These are phyloP conservation scores for Camelus dromedarius DNA, from an alignment of 2,113 vertebrate species.

Conservation along the genomic window DNA sequence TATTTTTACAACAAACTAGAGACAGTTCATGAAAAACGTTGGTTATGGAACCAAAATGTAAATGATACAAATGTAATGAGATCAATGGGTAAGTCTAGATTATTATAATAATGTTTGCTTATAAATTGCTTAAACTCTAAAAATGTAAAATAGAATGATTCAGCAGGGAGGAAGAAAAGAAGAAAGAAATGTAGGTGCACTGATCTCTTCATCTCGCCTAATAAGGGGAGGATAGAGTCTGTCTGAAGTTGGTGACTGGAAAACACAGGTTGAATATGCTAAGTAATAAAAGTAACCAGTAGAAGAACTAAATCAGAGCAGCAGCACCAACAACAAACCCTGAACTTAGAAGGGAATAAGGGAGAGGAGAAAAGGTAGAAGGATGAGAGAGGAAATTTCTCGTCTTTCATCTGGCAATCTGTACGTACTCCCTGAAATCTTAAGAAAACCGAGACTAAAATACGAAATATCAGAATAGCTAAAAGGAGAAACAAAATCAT, in stretches of 20 bases:
- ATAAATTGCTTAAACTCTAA: slow-evolving; percentile 19
- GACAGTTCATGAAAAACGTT: not conserved
- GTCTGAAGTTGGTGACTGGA: not conserved
- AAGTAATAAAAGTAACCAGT: not conserved
- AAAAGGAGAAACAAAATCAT: slow-evolving; percentile 22
- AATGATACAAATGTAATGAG: not conserved
- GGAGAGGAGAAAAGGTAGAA: not conserved
- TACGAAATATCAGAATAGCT: not conserved
- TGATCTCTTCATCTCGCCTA: not conserved
- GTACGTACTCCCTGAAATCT: not conserved
- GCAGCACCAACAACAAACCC: not conserved
- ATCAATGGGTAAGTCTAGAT: not conserved
- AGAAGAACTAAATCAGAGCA: slow-evolving; percentile 33
- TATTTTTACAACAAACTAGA: slow-evolving; percentile 36
- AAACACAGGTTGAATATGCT: not conserved
- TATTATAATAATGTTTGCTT: slow-evolving; percentile 2
- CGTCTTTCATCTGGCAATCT: not conserved
- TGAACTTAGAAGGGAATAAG: not conserved
- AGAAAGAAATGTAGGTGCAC: not conserved
- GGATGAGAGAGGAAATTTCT: not conserved
- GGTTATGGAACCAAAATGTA: slow-evolving; percentile 13
- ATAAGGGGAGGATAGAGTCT: not conserved
- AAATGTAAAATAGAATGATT: slow-evolving; percentile 22
- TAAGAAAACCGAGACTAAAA: slow-evolving; percentile 19
- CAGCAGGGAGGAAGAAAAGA: not conserved